Evolutionary conservation across 2,888 invertebrate genomes (phyloP).

Genomic region (Ceramica pisi): DNA sequence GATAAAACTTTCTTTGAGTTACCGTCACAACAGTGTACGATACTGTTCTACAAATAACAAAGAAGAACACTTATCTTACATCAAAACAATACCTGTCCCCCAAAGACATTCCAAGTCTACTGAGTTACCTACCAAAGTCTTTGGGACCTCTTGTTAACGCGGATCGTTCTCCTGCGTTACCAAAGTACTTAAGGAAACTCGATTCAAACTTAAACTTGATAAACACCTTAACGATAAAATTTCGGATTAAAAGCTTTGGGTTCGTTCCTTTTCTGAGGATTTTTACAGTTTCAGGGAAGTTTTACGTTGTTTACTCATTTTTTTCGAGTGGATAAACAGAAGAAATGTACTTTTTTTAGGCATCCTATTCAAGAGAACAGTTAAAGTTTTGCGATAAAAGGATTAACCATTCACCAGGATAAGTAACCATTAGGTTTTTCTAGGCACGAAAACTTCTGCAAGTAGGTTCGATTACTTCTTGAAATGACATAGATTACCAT

Average conservation of each 20-base stretch:
- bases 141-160: slow-evolving; percentile 10
- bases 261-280: slow-evolving; percentile 20
- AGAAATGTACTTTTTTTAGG: not conserved
- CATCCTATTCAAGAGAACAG: not conserved
- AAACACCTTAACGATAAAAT: slow-evolving; percentile 50
- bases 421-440: not conserved
- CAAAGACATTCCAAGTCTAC: slow-evolving; percentile 22
- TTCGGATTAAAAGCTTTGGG: slow-evolving; percentile 36
- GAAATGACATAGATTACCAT: too few species aligned
- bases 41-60: slow-evolving; percentile 23
- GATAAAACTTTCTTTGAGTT: slow-evolving; percentile 30
- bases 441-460: not conserved
- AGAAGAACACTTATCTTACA: slow-evolving; percentile 40
- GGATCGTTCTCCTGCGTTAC: slow-evolving; percentile 32
- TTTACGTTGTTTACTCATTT: slow-evolving; percentile 37
- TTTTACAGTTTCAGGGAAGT: slow-evolving; percentile 13
- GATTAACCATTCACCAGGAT: not conserved
- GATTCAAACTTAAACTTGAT: slow-evolving; percentile 52
- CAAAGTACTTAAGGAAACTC: slow-evolving; percentile 19
- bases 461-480: not conserved
- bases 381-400: not conserved
- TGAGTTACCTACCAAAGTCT: slow-evolving; percentile 14
- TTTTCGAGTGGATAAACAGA: not conserved
- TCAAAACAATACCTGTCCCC: slow-evolving; percentile 28
- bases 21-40: slow-evolving; percentile 8